A percentile compares a stretch with the other conserved stretches of the same genome.
phyloP scores from a whole-genome alignment of 2,113 vertebrate species.

The Megaceryle maxima region DNA sequence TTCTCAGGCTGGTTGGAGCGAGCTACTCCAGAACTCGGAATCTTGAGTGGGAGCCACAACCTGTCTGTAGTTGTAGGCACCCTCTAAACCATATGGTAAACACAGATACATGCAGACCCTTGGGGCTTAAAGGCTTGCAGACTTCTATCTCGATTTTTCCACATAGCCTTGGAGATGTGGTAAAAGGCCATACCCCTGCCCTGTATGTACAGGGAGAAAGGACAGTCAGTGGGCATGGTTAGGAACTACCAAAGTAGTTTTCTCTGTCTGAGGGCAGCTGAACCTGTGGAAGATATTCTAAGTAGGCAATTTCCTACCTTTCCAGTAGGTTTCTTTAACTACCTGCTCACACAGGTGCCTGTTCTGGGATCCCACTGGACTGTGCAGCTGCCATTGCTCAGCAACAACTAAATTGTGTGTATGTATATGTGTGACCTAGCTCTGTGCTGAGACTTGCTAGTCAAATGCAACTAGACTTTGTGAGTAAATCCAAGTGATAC shows the following conservation, averaged over 20 bases:
- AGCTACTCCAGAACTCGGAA: neutral
- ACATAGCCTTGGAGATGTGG: fast-evolving
- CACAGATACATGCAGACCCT: fast-evolving
- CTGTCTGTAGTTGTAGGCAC: too few species aligned
- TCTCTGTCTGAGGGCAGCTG: neutral
- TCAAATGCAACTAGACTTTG: neutral
- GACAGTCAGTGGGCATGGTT: neutral
- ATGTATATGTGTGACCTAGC: neutral
- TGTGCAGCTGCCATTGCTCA: fast-evolving
- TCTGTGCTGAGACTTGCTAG: neutral
- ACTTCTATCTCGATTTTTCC: neutral
- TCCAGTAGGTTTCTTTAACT: neutral
- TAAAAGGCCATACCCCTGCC: neutral
- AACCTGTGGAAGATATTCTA: neutral
- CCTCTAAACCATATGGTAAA: neutral
- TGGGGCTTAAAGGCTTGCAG: neutral
- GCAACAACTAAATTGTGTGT: neutral
- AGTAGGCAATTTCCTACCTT: neutral
- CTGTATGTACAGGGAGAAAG: neutral
- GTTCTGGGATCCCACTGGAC: neutral
- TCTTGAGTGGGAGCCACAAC: neutral
- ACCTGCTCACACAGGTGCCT: neutral
- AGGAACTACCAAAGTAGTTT: neutral
- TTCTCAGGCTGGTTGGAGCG: neutral
- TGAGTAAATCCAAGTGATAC: neutral